These are phyloP conservation scores for Trichonephila clavipes DNA, from an alignment of 1,140 invertebrate genomes.

Conservation along the genomic window DNA sequence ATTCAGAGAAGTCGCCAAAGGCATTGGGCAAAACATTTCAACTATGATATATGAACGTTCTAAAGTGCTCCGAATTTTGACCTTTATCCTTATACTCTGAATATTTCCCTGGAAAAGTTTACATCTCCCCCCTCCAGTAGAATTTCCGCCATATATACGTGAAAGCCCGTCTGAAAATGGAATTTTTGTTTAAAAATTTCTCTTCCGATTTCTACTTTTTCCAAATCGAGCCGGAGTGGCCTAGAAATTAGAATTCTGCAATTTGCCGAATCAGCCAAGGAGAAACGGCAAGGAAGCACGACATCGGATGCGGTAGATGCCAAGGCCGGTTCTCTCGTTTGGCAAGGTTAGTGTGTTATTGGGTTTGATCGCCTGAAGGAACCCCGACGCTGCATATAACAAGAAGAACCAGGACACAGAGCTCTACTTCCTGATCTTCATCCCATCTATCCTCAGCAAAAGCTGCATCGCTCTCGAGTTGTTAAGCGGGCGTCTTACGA, in stretches of 20 bases:
- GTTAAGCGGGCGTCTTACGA: not conserved
- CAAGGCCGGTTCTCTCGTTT: constrained; percentile 75
- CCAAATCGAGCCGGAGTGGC: constrained; percentile 12
- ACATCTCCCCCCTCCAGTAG: not conserved
- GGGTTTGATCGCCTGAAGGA: constrained; percentile 71
- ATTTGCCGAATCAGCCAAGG: constrained; percentile 65
- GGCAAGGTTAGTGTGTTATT: constrained; percentile 77
- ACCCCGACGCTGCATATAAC: constrained; percentile 61
- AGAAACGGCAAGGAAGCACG: constrained; percentile 60
- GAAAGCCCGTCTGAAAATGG: not conserved
- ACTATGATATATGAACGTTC: not conserved
- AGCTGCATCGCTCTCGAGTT: not conserved
- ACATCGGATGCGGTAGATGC: constrained; percentile 48
- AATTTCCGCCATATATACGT: not conserved
- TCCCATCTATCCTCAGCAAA: constrained; percentile 5
- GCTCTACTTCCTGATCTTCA: constrained; percentile 71
- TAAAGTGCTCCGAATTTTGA: constrained; percentile 10
- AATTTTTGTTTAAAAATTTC: not conserved
- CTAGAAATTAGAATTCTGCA: constrained; percentile 69
- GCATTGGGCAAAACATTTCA: not conserved
- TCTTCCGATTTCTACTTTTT: constrained; percentile 9
- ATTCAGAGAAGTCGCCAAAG: not conserved
- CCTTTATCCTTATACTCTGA: not conserved
- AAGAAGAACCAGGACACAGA: constrained; percentile 56
- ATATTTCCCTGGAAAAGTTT: not conserved